Conservation (phyloP, 2,888 invertebrate genomes). For the Dicyrtoma fusca region DNA sequence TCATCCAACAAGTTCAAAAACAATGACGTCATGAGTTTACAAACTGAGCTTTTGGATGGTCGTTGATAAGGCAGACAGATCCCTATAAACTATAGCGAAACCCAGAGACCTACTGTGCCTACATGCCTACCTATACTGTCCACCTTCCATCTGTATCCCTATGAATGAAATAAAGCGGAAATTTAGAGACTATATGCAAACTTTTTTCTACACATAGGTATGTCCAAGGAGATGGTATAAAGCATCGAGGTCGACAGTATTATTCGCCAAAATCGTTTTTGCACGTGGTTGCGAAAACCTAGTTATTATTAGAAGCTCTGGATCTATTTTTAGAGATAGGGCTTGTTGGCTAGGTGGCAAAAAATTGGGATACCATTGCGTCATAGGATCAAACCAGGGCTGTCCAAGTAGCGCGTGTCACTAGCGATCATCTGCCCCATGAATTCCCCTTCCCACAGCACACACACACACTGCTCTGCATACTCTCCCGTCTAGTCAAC, state of each 20-base stretch:
- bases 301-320: conserved; percentile 36
- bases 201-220: background rate
- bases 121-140: too few relatives aligned
- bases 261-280: conserved; percentile 12
- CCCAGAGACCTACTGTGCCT: too few relatives aligned
- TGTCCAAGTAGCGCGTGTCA: conserved; percentile 38
- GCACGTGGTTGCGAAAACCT: conserved; percentile 25
- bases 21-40: too few relatives aligned
- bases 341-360: conserved; percentile 42
- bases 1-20: too few relatives aligned
- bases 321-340: conserved; percentile 46
- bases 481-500: background rate
- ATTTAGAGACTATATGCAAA: background rate
- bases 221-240: too few relatives aligned
- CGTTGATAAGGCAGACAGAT: too few relatives aligned
- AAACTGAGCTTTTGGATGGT: too few relatives aligned
- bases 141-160: background rate
- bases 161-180: background rate
- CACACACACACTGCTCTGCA: background rate
- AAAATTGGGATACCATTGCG: conserved; percentile 49
- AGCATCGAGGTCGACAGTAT: conserved; percentile 4
- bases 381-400: conserved; percentile 39
- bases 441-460: background rate
- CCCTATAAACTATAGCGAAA: too few relatives aligned
- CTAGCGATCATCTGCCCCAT: background rate